Evolutionary conservation across 2,888 invertebrate genomes (phyloP), one percentile per base, ranked within the genome.

Genomic region (Pterobdella sp.): DNA sequence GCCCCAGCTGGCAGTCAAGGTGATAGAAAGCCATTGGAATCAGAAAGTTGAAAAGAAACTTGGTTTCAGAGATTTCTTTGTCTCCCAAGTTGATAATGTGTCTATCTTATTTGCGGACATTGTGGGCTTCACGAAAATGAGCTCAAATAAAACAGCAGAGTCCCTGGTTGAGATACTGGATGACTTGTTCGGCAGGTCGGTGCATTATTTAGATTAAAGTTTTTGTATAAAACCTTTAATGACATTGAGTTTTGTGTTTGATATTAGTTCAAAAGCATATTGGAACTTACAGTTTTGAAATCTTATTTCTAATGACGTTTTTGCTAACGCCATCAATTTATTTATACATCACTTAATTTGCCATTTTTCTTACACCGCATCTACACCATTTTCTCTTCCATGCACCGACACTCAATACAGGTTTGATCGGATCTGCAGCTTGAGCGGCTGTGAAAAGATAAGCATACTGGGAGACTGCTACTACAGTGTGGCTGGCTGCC

Each of bases 61-160:
- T 2, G 42, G n/a, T 31, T 96, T 96, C 84, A 88, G 96, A 60
- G 94, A 94, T 7, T 96, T 96, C 84, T 94, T 94, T 81, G 96
- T 96, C 94, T 91, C 91, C 82, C 90, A 91, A 73, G 94, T 95
- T 93, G 91, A 93, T 74, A 90, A 94, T 82, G 95, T 96, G 65
- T 93, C 93, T 85, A 96, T 97, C 80, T 85, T 97, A 66, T 96
- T 96, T 83, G 96, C 96, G 35, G 96, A 97, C 83, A 96, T 97
- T 80, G 95, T 95, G 32, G 96, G 96, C 52, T 97, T 97, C 84
- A 97, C 96, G 0, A 90, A 90, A 82, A 96, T 96, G 94, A 92
- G 93, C 74, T 93, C 94, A 77, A 94, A 92, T 79, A 97, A 96
- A 85, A 92, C 91, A 79, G 96, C 96, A 73, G 94, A 94, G 84